Base-by-base conservation (phyloP, 1,140 invertebrate genomes). In the Onthophagus taurus region DNA sequence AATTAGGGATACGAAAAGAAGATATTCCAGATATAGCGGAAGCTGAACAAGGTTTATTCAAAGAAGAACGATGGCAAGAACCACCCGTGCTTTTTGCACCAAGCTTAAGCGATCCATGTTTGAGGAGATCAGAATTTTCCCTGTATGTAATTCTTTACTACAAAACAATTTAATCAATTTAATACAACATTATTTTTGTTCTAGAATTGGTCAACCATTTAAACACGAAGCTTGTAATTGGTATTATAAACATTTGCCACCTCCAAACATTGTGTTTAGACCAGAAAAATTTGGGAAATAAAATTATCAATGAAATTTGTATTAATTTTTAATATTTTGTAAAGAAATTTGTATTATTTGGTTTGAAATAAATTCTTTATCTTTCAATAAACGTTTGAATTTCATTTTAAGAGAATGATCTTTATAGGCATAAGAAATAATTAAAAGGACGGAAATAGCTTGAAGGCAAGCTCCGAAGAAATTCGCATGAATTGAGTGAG, bases 151-250 rank as follows among this genome's bases (percentile, higher is more conserved):
- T 17, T 35, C 19, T 11, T 31, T 31, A 31, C n/a, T 31, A 14
- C 4, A 34, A 9, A 17, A 34, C 6, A 16, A 6, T 9, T 17
- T 8, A 9, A 34, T 17, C 14, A 19, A 19, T 11, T 37, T 37
- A 19, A 37, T n/a, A 19, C 7, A 4, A 11, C 7, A 19, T 6
- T 21, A 9, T 14, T 37, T 16, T 29, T 29, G 65, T 70, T 38
- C 56, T n/a, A 72, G 71, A 39, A 59, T 70, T 21, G 67, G 70
- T 1, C 61, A 60, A 24, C 64, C 69, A 7, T 73, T 67, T 45
- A 59, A 58, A 45, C 62, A 66, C 31, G 71, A 70, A 60, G 69
- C 69, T 1, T 69, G 68, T 52, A 70, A 65, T 38, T 72, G 67
- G 65, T 72, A 73, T 44, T 65, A 72, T 45, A 52, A 61, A 39